Percentiles rank a stretch among this genome's conserved stretches.
phyloP scores from a whole-genome alignment of 2,113 vertebrate genomes.

The Dendropsophus ebraccatus region DNA sequence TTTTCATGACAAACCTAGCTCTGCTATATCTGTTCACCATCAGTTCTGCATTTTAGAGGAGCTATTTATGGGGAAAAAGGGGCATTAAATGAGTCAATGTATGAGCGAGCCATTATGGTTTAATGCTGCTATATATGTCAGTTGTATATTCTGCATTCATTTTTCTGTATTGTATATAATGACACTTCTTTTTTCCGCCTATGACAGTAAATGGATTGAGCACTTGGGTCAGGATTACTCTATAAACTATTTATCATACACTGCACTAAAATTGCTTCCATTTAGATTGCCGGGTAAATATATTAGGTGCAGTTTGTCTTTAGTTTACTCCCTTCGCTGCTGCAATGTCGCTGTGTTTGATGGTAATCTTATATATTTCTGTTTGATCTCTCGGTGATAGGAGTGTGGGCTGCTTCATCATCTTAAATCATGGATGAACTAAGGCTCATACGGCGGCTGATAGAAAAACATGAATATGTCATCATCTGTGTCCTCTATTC shows the following conservation, averaged over 20 bases:
- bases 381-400: neutral
- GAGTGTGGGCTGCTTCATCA: neutral
- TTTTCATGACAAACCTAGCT: neutral
- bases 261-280: neutral
- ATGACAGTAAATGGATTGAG: neutral
- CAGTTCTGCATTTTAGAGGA: neutral
- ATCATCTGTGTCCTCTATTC: neutral
- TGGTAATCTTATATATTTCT: neutral
- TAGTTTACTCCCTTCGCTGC: neutral
- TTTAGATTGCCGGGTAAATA: neutral
- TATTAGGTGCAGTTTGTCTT: neutral
- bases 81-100: neutral
- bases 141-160: neutral
- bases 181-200: neutral
- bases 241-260: neutral
- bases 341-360: neutral
- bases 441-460: neutral
- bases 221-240: neutral
- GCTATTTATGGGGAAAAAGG: neutral
- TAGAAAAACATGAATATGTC: neutral
- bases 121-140: neutral
- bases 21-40: neutral
- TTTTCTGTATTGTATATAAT: neutral
- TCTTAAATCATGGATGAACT: conserved; percentile 26
- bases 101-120: neutral